Conservation (phyloP, 2,888 invertebrate species). For the Morpho helenor region DNA sequence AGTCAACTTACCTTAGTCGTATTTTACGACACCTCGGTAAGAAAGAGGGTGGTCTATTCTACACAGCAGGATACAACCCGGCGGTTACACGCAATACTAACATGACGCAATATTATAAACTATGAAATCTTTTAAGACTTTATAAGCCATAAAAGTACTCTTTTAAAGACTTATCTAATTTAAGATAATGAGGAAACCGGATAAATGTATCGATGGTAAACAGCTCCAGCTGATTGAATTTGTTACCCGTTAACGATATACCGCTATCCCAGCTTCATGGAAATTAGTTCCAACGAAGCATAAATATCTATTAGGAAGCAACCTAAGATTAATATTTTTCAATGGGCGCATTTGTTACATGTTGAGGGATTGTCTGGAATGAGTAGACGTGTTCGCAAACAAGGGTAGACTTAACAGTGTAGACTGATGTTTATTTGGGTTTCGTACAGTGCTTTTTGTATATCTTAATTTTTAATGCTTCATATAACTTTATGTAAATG, state of each 20-base stretch:
- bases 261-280: slow-evolving; percentile 40
- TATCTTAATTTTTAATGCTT: not conserved
- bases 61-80: too few species aligned
- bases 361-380: slow-evolving; percentile 50
- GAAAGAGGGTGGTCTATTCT: too few species aligned
- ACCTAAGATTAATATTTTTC: slow-evolving; percentile 73
- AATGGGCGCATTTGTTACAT: slow-evolving; percentile 47
- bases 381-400: slow-evolving; percentile 48
- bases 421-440: slow-evolving; percentile 16
- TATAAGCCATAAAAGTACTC: not conserved
- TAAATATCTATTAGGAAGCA: slow-evolving; percentile 74
- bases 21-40: too few species aligned
- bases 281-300: slow-evolving; percentile 71
- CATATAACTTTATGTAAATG: not conserved
- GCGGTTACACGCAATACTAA: too few species aligned
- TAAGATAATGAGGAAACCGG: slow-evolving; percentile 41
- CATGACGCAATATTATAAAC: too few species aligned
- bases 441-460: slow-evolving; percentile 1
- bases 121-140: too few species aligned
- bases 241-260: slow-evolving; percentile 48
- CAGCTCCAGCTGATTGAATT: slow-evolving; percentile 59
- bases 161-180: slow-evolving; percentile 29
- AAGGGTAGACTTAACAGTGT: slow-evolving; percentile 48
- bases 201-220: slow-evolving; percentile 58
- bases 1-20: too few species aligned